Percentiles rank a stretch among this genome's conserved stretches.
phyloP scores from a whole-genome alignment of 2,888 invertebrate species.

The Smittia aterrima region DNA sequence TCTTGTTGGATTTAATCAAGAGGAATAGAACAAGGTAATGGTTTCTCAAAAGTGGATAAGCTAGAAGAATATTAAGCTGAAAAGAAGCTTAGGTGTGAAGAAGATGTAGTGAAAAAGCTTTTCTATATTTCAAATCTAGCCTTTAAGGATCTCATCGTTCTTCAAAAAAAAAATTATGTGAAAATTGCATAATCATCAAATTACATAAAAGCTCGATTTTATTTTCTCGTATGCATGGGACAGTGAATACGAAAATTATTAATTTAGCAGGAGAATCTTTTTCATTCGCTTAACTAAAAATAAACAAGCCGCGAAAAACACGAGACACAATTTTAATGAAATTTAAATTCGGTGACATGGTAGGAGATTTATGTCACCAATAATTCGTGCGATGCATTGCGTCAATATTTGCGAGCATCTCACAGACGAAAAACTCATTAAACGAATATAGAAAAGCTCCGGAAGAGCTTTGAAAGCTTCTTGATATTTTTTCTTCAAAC shows the following conservation, averaged over 20 bases:
- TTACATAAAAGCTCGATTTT: not conserved
- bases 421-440: too few species aligned
- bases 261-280: not conserved
- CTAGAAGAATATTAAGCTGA: not conserved
- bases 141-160: not conserved
- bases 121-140: not conserved
- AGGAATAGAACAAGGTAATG: not conserved
- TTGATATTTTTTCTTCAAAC: too few species aligned
- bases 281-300: not conserved
- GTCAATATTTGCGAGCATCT: too few species aligned
- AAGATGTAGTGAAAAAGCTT: not conserved
- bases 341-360: too few species aligned
- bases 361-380: too few species aligned
- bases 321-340: too few species aligned
- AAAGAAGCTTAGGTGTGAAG: not conserved
- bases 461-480: too few species aligned
- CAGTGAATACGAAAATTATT: not conserved
- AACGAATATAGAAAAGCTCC: too few species aligned
- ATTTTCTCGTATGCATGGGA: not conserved
- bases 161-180: not conserved
- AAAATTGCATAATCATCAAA: not conserved
- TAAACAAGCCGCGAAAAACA: conserved; percentile 4
- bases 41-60: not conserved
- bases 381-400: too few species aligned
- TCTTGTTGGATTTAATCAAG: not conserved